A percentile compares a stretch with the other conserved stretches of the same genome.
These are phyloP conservation scores for Sylvilagus bachmani DNA, from an alignment of 2,113 vertebrate species.

Conservation along the genomic window DNA sequence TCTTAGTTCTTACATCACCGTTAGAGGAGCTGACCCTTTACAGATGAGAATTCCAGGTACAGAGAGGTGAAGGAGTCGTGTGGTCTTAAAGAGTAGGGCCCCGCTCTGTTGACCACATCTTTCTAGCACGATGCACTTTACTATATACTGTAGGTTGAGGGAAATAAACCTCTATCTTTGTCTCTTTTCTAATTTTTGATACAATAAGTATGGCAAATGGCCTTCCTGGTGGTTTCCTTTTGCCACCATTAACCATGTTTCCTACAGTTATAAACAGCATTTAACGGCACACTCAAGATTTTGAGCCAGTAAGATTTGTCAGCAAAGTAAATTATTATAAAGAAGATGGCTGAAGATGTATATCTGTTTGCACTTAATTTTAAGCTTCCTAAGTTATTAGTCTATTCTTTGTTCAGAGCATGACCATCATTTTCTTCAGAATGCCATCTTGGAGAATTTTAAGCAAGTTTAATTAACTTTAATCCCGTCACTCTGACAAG, in stretches of 20 bases:
- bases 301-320: constrained; percentile 30
- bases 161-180: not conserved
- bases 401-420: constrained; percentile 43
- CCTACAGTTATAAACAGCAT: not conserved
- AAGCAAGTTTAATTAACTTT: constrained; percentile 58
- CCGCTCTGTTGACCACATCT: not conserved
- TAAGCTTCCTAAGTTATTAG: constrained; percentile 40
- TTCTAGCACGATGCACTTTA: not conserved
- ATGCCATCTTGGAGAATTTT: constrained; percentile 48
- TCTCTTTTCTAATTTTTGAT: constrained; percentile 22
- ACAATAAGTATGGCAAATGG: not conserved
- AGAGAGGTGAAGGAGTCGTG: not conserved
- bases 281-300: constrained; percentile 20
- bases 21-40: not conserved
- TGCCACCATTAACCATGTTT: constrained; percentile 16
- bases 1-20: not conserved
- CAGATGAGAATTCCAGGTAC: not conserved
- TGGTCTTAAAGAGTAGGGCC: not conserved
- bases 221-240: constrained; percentile 30
- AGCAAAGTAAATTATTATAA: constrained; percentile 17
- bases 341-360: not conserved
- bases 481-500: constrained; percentile 61
- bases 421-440: constrained; percentile 43
- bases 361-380: constrained; percentile 35
- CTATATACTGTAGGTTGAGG: not conserved